phyloP scores from a whole-genome alignment of 1,140 invertebrate species.

The Drosophila asahinai region DNA sequence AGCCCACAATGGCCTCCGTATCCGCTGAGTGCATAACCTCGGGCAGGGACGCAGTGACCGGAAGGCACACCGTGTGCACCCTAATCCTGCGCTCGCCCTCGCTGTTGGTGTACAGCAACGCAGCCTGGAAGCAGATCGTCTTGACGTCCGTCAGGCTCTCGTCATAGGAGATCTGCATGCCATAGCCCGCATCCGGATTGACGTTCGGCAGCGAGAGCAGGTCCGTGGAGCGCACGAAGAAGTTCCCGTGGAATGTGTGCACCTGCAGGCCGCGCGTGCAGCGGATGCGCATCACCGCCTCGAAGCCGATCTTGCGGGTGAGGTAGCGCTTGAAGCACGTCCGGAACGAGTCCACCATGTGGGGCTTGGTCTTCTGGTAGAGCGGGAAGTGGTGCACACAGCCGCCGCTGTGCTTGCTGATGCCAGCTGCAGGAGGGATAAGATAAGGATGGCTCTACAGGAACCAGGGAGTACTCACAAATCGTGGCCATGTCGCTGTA shows the following conservation, averaged over 20 bases:
- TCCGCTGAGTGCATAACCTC: conserved; percentile 97
- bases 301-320: conserved; percentile 98
- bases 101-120: conserved; percentile 98
- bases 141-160: conserved; percentile 95
- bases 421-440: conserved; percentile 88
- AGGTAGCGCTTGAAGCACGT: conserved; percentile 95
- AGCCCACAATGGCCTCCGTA: conserved; percentile 96
- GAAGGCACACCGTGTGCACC: conserved; percentile 98
- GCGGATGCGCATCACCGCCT: conserved; percentile 98
- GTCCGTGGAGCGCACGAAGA: conserved; percentile 99
- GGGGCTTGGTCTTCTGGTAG: conserved; percentile 91
- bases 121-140: conserved; percentile 98
- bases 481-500: conserved; percentile 98
- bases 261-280: conserved; percentile 97
- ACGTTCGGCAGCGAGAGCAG: conserved; percentile 98
- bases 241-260: conserved; percentile 99
- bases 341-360: conserved; percentile 91
- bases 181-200: conserved; percentile 99
- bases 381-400: conserved; percentile 97
- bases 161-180: conserved; percentile 94
- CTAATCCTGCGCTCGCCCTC: conserved; percentile 98
- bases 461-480: conserved; percentile 87
- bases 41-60: conserved; percentile 92
- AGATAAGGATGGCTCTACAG: accelerated
- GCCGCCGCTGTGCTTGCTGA: conserved; percentile 98